Evolutionary conservation across 2,888 invertebrate genomes (phyloP).

Genomic region (Agonopterix arenella): DNA sequence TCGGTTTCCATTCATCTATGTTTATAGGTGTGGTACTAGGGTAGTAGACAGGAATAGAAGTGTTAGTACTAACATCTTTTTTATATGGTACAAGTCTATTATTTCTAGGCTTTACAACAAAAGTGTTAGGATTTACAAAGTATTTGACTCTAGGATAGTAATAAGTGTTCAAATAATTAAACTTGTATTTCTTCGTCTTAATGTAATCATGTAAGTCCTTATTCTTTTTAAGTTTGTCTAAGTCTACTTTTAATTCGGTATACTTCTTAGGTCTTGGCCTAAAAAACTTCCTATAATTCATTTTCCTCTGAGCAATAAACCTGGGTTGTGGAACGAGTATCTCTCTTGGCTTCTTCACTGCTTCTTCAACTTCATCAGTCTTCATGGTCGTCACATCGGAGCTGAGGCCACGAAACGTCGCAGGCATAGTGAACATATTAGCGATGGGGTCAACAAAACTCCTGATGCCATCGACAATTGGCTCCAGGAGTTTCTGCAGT

Average conservation of each 20-base stretch:
- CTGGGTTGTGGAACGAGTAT: constrained; percentile 62
- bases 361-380: constrained; percentile 39
- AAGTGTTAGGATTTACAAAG: constrained; percentile 51
- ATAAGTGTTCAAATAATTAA: constrained; percentile 60
- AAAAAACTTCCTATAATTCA: constrained; percentile 38
- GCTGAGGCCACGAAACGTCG: constrained; percentile 58
- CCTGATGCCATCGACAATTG: constrained; percentile 53
- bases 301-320: constrained; percentile 62
- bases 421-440: constrained; percentile 58
- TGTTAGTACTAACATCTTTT: constrained; percentile 27
- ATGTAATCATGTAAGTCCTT: constrained; percentile 64
- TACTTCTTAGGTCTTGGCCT: constrained; percentile 57
- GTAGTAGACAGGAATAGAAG: constrained; percentile 15
- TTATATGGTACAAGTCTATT: constrained; percentile 45
- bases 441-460: constrained; percentile 59
- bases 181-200: constrained; percentile 67
- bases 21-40: too few relatives aligned
- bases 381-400: constrained; percentile 55
- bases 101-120: constrained; percentile 39
- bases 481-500: constrained; percentile 65
- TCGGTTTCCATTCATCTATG: constrained; percentile 55
- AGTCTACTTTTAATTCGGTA: constrained; percentile 52
- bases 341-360: constrained; percentile 49
- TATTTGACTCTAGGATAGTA: constrained; percentile 65
- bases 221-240: constrained; percentile 58